Base-by-base conservation (phyloP, 2,113 vertebrate genomes). In the Nyctereutes procyonoides region DNA sequence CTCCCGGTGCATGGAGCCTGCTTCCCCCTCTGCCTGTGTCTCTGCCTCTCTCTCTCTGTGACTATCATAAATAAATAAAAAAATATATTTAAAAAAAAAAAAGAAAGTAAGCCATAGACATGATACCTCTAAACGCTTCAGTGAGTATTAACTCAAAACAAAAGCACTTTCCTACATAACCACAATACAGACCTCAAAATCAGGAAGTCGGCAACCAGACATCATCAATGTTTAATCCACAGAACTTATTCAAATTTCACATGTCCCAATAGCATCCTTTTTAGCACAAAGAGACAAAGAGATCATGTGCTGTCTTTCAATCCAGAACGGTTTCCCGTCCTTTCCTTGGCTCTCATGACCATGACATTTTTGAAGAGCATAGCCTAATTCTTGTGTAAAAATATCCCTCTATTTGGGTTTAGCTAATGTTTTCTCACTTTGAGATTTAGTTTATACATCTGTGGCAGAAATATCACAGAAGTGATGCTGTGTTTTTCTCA, bases 71-170 rank as follows among this genome's bases (percentile, higher is more conserved):
- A n/a, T n/a, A n/a, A n/a, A n/a, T n/a, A n/a, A n/a, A n/a, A n/a
- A n/a, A n/a, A n/a, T n/a, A n/a, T n/a, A n/a, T n/a, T n/a, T n/a
- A n/a, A n/a, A n/a, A n/a, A n/a, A n/a, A n/a, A n/a, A n/a, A n/a
- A n/a, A n/a, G 17, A 85, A 71, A 77, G 16, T 81, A 71, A 87
- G 48, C 56, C 60, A 11, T 82, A 80, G 83, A 67, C 56, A 10
- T 60, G 88, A 53, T 58, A 55, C 73, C 1, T 88, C 43, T 82
- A 51, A 96, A 8, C 0, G 3, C 58, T 73, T 74, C 3, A 8
- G 74, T 67, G 35, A 79, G 8, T 73, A 53, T 74, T 95, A 94
- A n/a, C 90, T 92, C 84, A 67, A 15, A 71, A 62, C 30, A 86
- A 65, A 83, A 67, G 43, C 67, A 30, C 8, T 73, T 2, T 85